A percentile compares a stretch with the other conserved stretches of the same genome.
These are phyloP conservation scores for Plectropomus leopardus DNA, from an alignment of 2,113 vertebrate species.

Conservation along the genomic window DNA sequence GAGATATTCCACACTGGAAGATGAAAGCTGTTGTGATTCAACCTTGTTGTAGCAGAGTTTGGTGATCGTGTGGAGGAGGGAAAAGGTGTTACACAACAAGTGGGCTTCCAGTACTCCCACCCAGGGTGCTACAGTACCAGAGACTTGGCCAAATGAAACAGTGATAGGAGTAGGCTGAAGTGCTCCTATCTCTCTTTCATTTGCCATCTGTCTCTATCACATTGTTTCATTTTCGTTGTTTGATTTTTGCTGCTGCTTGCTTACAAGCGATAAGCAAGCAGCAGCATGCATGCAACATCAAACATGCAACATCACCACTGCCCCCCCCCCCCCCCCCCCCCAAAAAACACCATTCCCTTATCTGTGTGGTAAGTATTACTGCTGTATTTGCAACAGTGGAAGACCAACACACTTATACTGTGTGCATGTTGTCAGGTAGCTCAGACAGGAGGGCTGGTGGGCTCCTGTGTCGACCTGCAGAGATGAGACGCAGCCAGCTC, in stretches of 20 bases:
- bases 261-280: too few species aligned
- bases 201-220: conserved; percentile 47
- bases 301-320: too few species aligned
- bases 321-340: too few species aligned
- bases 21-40: conserved; percentile 67
- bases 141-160: conserved; percentile 60
- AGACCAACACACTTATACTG: conserved; percentile 24
- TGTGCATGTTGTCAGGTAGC: conserved; percentile 33
- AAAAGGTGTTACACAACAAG: conserved; percentile 76
- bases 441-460: conserved; percentile 29
- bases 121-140: conserved; percentile 47
- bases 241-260: neutral
- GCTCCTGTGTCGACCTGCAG: conserved; percentile 65
- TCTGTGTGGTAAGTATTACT: conserved; percentile 10
- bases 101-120: conserved; percentile 69
- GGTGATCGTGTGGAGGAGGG: conserved; percentile 69
- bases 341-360: too few species aligned
- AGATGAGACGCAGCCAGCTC: conserved; percentile 37
- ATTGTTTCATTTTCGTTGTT: conserved; percentile 41
- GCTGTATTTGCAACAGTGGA: conserved; percentile 44
- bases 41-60: conserved; percentile 62
- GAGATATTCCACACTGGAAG: conserved; percentile 37
- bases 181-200: conserved; percentile 48
- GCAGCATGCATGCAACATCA: too few species aligned
- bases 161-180: conserved; percentile 61